Conservation (phyloP, 2,113 vertebrate genomes). For the Myiozetetes cayanensis region DNA sequence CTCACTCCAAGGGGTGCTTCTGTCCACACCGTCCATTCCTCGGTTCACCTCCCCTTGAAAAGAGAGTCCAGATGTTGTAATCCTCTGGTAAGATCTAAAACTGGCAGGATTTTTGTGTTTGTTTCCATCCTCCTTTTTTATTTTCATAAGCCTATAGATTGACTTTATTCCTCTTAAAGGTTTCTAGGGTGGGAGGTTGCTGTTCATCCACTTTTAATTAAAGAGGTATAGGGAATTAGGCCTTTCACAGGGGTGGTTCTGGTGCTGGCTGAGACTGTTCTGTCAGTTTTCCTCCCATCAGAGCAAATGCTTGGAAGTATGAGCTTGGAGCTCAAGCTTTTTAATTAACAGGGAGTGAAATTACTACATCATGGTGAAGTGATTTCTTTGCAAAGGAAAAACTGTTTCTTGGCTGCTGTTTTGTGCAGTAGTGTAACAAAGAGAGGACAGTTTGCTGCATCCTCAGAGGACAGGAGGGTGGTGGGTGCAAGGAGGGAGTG, state of each 20-base stretch:
- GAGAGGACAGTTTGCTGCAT: background rate
- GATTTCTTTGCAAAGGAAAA: background rate
- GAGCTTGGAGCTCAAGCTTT: background rate
- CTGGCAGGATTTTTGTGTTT: constrained; percentile 35
- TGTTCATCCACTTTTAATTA: constrained; percentile 52
- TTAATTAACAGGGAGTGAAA: background rate
- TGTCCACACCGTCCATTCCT: background rate
- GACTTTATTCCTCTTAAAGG: constrained; percentile 7
- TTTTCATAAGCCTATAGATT: constrained; percentile 4
- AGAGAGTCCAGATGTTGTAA: background rate
- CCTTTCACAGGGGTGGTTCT: constrained; percentile 4
- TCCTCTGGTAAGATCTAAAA: constrained; percentile 20
- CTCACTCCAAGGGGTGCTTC: background rate
- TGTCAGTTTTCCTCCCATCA: constrained; percentile 26
- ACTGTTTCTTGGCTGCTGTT: background rate
- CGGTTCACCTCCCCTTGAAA: background rate
- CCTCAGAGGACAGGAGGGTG: background rate
- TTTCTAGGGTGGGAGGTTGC: constrained; percentile 1
- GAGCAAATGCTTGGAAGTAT: constrained; percentile 2
- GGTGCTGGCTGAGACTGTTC: background rate
- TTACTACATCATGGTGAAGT: background rate
- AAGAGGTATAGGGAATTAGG: constrained; percentile 29
- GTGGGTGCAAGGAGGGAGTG: background rate
- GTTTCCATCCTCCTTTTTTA: constrained; percentile 25
- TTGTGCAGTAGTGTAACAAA: background rate